Evolutionary conservation across 2,888 invertebrate genomes (phyloP).

Genomic region (Rutpela maculata): DNA sequence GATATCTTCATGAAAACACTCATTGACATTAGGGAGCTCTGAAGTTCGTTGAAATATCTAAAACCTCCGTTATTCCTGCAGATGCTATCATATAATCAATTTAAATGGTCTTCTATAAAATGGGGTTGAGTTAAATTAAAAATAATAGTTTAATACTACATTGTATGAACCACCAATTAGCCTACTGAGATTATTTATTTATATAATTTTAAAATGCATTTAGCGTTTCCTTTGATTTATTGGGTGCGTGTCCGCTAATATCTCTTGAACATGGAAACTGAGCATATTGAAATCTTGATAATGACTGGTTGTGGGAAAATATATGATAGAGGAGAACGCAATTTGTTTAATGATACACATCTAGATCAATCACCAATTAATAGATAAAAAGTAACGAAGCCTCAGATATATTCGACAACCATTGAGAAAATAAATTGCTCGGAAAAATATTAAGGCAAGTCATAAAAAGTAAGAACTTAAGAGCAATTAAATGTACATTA

Average conservation of each 20-base stretch:
- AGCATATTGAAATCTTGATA: constrained; percentile 7
- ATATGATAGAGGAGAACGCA: background rate
- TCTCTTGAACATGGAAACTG: background rate
- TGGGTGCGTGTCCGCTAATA: background rate
- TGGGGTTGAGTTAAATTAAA: background rate
- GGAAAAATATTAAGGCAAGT: too few relatives aligned
- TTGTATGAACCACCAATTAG: background rate
- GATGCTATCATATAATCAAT: too few relatives aligned
- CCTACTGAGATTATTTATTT: background rate
- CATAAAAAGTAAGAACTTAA: too few relatives aligned
- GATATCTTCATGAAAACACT: too few relatives aligned
- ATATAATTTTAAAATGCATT: background rate
- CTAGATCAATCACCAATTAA: background rate
- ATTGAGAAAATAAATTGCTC: too few relatives aligned
- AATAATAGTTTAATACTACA: background rate
- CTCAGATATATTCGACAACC: background rate
- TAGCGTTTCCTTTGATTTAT: background rate
- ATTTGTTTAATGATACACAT: background rate
- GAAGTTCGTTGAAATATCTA: too few relatives aligned
- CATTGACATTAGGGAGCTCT: too few relatives aligned
- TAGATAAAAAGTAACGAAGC: background rate
- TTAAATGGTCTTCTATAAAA: background rate
- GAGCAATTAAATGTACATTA: too few relatives aligned
- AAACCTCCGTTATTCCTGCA: too few relatives aligned
- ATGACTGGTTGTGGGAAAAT: background rate